A percentile compares a stretch with the other conserved stretches of the same genome.
Conservation (phyloP, 2,888 invertebrate genomes). For the Coecobrya sp. region DNA sequence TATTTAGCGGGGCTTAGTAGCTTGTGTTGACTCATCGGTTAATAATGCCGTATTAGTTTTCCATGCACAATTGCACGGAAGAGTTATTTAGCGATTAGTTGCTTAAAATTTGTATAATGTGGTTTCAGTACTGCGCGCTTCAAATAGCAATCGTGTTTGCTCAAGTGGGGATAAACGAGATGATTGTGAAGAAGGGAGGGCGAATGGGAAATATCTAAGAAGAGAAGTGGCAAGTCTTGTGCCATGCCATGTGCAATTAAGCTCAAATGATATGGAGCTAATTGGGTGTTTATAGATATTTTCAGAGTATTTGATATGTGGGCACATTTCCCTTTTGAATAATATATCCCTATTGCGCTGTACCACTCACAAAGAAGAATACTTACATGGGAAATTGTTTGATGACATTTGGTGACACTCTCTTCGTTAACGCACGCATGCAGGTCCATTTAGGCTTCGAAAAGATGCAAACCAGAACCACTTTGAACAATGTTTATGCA, state of each 20-base stretch:
- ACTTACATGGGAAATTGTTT: neutral
- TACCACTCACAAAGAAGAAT: neutral
- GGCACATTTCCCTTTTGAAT: neutral
- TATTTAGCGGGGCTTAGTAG: neutral
- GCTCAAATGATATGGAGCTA: constrained; percentile 55
- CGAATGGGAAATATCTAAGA: neutral
- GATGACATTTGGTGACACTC: neutral
- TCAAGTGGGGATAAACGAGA: constrained; percentile 48
- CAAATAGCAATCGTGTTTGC: neutral
- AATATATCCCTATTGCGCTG: neutral
- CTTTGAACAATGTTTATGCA: neutral
- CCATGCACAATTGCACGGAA: constrained; percentile 31
- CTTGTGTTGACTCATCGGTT: constrained; percentile 36
- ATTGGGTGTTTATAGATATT: constrained; percentile 56
- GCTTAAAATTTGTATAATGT: constrained; percentile 21
- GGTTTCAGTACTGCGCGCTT: constrained; percentile 23
- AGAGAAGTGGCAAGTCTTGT: constrained; percentile 14
- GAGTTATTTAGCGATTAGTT: neutral
- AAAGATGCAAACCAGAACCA: neutral
- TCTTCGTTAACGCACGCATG: neutral
- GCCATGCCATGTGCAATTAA: constrained; percentile 38
- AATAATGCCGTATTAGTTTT: constrained; percentile 39
- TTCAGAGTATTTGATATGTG: neutral
- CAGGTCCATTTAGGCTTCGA: neutral
- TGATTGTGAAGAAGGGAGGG: neutral